Evolutionary conservation across 2,113 vertebrate species (phyloP).

Genomic region (Indicator maculatus): DNA sequence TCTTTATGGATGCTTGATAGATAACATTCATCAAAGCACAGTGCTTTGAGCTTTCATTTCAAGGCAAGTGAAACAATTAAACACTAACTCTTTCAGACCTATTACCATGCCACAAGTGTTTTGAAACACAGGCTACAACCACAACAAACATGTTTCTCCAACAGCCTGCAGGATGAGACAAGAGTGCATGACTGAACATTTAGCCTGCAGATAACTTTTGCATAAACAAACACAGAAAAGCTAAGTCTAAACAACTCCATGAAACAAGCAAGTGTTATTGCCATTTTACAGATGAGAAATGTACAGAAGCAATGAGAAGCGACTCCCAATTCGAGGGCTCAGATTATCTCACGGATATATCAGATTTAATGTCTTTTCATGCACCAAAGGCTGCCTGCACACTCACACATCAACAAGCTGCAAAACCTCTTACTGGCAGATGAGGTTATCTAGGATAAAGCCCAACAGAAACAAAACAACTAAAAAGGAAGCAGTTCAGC

Average conservation of each 20-base stretch:
- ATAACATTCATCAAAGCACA: neutral
- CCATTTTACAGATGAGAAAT: neutral
- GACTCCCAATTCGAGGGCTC: neutral
- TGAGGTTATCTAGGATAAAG: neutral
- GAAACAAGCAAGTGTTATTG: neutral
- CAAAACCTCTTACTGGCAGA: neutral
- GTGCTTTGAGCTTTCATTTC: neutral
- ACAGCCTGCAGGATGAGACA: conserved; percentile 14
- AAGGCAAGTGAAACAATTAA: neutral
- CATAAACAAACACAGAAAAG: neutral
- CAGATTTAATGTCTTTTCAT: neutral
- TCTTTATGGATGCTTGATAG: neutral
- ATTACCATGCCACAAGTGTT: neutral
- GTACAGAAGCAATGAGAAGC: neutral
- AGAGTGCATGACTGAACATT: neutral
- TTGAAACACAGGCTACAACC: conserved; percentile 10
- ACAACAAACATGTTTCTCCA: conserved; percentile 14
- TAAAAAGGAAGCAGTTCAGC: neutral
- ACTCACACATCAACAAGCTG: neutral
- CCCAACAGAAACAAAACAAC: conserved; percentile 25
- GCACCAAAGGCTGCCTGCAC: neutral
- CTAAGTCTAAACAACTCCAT: neutral
- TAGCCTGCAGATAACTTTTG: conserved; percentile 11
- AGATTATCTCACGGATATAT: neutral
- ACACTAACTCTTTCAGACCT: neutral